These are phyloP conservation scores for Eulemur mongoz DNA, from an alignment of 2,797 vertebrate species.

Conservation along the genomic window DNA sequence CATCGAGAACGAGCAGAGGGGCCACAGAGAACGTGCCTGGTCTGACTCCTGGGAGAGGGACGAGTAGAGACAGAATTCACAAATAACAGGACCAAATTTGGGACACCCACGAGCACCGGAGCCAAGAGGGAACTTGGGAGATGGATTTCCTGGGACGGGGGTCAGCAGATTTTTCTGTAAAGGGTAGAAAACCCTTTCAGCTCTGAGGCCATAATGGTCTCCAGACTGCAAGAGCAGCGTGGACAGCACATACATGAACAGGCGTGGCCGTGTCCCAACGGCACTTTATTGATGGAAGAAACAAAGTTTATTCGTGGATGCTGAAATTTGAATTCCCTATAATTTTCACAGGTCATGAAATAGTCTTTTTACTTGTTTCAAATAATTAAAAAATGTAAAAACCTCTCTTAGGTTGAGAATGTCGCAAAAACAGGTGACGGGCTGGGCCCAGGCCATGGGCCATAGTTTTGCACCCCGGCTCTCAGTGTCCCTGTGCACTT, in stretches of 20 bases:
- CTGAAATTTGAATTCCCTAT: not conserved
- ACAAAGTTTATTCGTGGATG: not conserved
- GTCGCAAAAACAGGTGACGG: not conserved
- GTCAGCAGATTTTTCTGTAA: not conserved
- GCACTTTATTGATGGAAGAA: not conserved
- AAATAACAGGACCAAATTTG: not conserved
- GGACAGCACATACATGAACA: fast-evolving
- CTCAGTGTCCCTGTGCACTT: fast-evolving
- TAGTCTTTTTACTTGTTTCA: not conserved
- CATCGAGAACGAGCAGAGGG: not conserved
- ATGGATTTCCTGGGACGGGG: fast-evolving
- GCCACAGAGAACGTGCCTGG: not conserved
- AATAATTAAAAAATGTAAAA: not conserved
- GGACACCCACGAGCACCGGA: too few relatives aligned
- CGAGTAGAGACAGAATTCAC: not conserved
- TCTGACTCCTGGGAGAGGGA: not conserved
- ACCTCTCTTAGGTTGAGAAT: too few relatives aligned
- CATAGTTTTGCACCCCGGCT: fast-evolving
- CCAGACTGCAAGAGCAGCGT: fast-evolving
- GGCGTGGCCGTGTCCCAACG: not conserved
- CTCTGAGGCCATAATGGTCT: not conserved
- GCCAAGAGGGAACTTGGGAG: not conserved
- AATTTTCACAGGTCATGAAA: not conserved
- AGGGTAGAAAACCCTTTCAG: not conserved
- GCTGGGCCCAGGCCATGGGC: fast-evolving